Conservation (phyloP, 2,888 invertebrate genomes). For the Carterocephalus palaemon region DNA sequence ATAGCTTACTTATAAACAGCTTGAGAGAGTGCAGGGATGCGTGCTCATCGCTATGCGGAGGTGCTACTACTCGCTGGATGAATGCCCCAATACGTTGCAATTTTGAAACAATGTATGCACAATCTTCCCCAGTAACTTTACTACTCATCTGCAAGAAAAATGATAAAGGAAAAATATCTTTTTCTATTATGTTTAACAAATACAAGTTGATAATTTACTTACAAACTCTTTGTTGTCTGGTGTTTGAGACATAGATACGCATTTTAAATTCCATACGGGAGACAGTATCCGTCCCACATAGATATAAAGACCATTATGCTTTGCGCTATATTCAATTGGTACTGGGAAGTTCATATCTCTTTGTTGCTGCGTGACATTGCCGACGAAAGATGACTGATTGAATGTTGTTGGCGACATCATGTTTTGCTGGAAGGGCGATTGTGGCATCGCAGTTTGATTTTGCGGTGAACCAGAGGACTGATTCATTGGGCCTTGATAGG, state of each 20-base stretch:
- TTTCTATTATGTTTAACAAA: not conserved
- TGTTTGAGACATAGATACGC: constrained; percentile 80
- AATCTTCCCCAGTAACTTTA: constrained; percentile 83
- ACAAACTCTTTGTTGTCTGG: constrained; percentile 79
- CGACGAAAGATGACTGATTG: constrained; percentile 60
- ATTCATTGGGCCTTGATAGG: constrained; percentile 53
- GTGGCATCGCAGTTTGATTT: constrained; percentile 53
- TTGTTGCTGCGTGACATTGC: constrained; percentile 61
- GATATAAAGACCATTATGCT: constrained; percentile 95
- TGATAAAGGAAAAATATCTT: constrained; percentile 3
- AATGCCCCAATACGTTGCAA: constrained; percentile 87
- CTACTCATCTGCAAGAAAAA: constrained; percentile 79
- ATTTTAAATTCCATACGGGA: constrained; percentile 91
- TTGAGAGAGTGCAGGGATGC: constrained; percentile 88
- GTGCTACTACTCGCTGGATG: constrained; percentile 70
- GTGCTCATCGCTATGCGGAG: constrained; percentile 79
- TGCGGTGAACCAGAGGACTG: constrained; percentile 57
- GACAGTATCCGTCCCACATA: constrained; percentile 92
- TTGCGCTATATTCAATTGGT: constrained; percentile 80
- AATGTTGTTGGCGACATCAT: constrained; percentile 55
- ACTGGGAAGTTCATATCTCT: constrained; percentile 56
- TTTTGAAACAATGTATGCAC: constrained; percentile 85
- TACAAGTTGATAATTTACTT: constrained; percentile 46
- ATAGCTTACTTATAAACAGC: constrained; percentile 79
- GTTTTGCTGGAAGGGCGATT: constrained; percentile 57